Base-by-base conservation (phyloP, 2,113 vertebrate genomes). In the Osmerus mordax region DNA sequence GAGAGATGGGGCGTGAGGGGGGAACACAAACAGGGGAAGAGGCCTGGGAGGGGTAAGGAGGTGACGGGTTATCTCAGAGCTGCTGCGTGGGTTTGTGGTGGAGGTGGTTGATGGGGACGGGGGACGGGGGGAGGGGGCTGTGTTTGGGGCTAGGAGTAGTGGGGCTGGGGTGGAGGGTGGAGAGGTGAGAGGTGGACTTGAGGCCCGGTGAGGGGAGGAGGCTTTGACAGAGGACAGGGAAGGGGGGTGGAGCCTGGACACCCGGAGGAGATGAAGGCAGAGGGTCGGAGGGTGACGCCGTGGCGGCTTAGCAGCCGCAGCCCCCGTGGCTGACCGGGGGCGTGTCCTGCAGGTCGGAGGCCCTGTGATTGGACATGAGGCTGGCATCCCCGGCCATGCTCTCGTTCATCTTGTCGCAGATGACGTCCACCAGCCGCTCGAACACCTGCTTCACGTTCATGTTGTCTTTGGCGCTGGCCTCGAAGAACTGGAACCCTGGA, bases 391-490 rank as follows among this genome's bases (percentile, higher is more conserved):
- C 87, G 2, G 95, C 95, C 83, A 95, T 85, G 76, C 91, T 94
- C 87, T 95, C 93, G 0, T 92, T 95, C 96, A 97, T 96, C 90
- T 95, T 97, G 71, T 96, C 95, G 0, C 96, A 97, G 88, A 97
- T 95, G 75, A 95, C 72, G 29, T 97, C 95, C 78, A 97, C 96
- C 3, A 97, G 89, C 5, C 92, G 88, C 81, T 97, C 96, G 2
- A 97, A 97, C 73, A 94, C 95, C 86, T 96, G 95, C 87, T 95
- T 96, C 73, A 97, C 94, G 0, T 96, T 97, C 82, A 95, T 89
- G 86, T 94, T 95, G 84, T 97, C 95, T 83, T 96, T 97, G 1
- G 95, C 95, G 0, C 96, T 97, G 88, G 95, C 94, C 78, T 97
- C 96, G 0, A 97, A 97, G 86, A 96, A 97, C 85, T 95, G 94